Evolutionary conservation across 1,140 invertebrate species (phyloP).

Genomic region (Subanguina moxae): DNA sequence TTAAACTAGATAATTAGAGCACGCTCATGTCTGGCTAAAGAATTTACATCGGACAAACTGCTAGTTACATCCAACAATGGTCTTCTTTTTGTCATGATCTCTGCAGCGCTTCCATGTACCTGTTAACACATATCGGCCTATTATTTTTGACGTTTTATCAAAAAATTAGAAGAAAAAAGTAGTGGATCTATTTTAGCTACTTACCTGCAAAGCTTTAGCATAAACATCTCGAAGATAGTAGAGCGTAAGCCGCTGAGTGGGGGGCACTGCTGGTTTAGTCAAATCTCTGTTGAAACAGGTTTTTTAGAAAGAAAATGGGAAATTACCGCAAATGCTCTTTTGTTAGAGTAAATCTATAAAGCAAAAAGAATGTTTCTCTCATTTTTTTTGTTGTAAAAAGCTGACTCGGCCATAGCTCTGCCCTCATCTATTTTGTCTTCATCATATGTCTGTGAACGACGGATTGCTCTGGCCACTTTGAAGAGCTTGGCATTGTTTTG

Average conservation of each 20-base stretch:
- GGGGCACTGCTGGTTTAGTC: not conserved
- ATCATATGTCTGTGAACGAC: constrained; percentile 42
- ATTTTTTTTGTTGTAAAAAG: no score
- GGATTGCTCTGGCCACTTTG: constrained; percentile 39
- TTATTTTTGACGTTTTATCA: no score
- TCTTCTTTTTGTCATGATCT: constrained; percentile 31
- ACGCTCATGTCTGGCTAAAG: no score
- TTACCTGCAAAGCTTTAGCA: constrained; percentile 40
- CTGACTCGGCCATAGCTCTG: constrained; percentile 46
- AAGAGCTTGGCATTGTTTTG: constrained; percentile 21
- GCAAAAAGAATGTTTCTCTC: no score
- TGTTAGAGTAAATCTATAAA: constrained; percentile 17
- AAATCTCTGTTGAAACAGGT: not conserved
- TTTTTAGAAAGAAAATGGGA: not conserved
- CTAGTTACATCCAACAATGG: constrained; percentile 31
- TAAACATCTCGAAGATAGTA: constrained; percentile 45
- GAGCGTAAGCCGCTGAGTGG: constrained; percentile 8
- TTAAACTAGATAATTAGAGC: no score
- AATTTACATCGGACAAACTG: constrained; percentile 28
- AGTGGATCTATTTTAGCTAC: not conserved
- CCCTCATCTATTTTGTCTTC: constrained; percentile 47
- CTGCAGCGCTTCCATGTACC: constrained; percentile 42
- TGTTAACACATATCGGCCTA: no score
- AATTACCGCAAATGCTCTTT: constrained; percentile 20
- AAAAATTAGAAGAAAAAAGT: constrained; percentile 2